Evolutionary conservation across 2,797 vertebrate species (phyloP).

Genomic region (Aratinga solstitialis): DNA sequence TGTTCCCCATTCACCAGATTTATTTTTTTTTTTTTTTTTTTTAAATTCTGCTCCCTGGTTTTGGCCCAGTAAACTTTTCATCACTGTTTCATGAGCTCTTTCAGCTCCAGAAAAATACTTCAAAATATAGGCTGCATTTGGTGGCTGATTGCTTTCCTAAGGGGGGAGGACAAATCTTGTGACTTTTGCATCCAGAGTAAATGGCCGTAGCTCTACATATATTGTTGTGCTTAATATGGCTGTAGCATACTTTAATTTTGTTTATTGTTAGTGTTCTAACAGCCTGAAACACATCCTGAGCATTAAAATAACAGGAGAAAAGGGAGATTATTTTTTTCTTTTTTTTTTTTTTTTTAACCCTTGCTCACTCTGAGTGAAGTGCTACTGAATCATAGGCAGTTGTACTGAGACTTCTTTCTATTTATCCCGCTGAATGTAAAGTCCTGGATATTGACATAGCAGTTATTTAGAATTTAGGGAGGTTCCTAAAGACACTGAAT

Average conservation of each 20-base stretch:
- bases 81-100: background rate
- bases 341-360: background rate
- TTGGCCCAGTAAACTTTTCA: background rate
- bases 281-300: background rate
- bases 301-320: background rate
- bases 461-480: background rate
- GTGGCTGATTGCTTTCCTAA: background rate
- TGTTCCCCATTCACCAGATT: background rate
- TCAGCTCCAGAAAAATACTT: background rate
- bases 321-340: background rate
- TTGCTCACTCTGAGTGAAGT: background rate
- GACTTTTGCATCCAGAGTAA: background rate
- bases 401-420: background rate
- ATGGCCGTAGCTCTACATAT: no score
- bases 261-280: background rate
- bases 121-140: background rate
- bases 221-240: background rate
- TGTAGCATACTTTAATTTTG: background rate
- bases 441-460: background rate
- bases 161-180: background rate
- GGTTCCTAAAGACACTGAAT: background rate
- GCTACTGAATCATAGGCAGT: background rate
- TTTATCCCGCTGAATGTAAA: background rate
- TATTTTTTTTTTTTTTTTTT: no score
- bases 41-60: background rate